Evolutionary conservation across 2,888 invertebrate genomes (phyloP).

Genomic region (Acronicta aceris): DNA sequence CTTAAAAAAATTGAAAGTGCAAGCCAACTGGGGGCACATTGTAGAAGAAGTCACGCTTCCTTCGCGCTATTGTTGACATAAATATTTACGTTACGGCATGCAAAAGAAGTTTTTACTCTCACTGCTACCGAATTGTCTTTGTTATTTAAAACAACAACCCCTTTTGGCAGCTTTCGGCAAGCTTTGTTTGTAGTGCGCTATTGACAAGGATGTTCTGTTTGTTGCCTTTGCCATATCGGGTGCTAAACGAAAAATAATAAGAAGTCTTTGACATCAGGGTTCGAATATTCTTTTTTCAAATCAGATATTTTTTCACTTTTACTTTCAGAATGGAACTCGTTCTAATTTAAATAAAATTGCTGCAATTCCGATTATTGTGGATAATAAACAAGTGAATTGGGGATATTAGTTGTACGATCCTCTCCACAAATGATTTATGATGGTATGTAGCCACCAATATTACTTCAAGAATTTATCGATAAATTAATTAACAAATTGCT

Average conservation of each 20-base stretch:
- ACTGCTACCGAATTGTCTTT: constrained; percentile 85
- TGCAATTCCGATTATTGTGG: constrained; percentile 22
- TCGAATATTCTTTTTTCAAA: constrained; percentile 14
- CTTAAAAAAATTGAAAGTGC: constrained; percentile 84
- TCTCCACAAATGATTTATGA: constrained; percentile 33
- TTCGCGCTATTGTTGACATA: constrained; percentile 76
- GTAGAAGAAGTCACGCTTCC: constrained; percentile 80
- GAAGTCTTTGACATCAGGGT: constrained; percentile 28
- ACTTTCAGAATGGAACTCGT: constrained; percentile 20
- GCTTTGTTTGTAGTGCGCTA: constrained; percentile 69
- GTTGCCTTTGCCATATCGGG: constrained; percentile 49
- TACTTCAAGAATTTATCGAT: constrained; percentile 23
- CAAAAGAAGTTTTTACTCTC: constrained; percentile 85
- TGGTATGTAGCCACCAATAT: constrained; percentile 11
- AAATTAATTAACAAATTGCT: constrained; percentile 29
- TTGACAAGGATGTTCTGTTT: constrained; percentile 68
- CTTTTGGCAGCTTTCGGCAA: constrained; percentile 76
- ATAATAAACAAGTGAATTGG: constrained; percentile 27
- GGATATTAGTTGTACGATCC: constrained; percentile 15
- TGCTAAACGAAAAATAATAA: constrained; percentile 53
- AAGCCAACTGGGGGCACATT: constrained; percentile 85
- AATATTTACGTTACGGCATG: constrained; percentile 87
- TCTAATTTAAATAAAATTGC: constrained; percentile 9
- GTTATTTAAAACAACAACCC: constrained; percentile 84
- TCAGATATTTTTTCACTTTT: constrained; percentile 30